phyloP scores from a whole-genome alignment of 2,113 vertebrate genomes.

The Axis porcinus region DNA sequence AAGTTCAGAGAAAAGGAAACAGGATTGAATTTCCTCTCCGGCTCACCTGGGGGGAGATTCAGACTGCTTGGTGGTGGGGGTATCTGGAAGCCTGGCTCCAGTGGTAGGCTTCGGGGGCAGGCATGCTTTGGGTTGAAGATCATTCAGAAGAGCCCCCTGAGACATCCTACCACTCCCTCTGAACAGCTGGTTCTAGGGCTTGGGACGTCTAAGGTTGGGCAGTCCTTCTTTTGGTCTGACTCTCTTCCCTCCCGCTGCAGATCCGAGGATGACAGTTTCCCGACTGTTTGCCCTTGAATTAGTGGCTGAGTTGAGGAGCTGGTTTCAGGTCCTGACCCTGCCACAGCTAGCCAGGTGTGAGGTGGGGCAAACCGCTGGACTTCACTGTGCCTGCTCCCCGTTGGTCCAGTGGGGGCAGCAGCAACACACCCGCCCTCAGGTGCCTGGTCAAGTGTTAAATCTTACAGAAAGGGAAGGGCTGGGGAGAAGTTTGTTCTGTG shows the following conservation, averaged over 20 bases:
- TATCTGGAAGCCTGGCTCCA: background rate
- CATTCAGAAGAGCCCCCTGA: background rate
- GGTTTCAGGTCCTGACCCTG: background rate
- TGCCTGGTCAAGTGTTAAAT: background rate
- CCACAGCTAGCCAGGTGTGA: background rate
- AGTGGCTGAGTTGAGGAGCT: background rate
- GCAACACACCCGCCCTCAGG: background rate
- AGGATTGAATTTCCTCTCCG: constrained; percentile 64
- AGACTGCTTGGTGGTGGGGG: background rate
- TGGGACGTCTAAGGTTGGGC: background rate
- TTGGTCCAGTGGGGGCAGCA: background rate
- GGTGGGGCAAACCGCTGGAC: background rate
- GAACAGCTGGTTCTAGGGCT: background rate
- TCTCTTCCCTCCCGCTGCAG: background rate
- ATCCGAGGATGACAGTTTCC: background rate
- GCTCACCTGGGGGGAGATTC: constrained; percentile 48
- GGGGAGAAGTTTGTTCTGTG: background rate
- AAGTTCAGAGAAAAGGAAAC: constrained; percentile 49
- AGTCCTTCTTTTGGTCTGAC: background rate
- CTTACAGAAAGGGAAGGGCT: background rate
- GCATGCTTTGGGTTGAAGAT: background rate
- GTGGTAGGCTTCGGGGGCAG: background rate
- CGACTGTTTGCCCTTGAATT: background rate
- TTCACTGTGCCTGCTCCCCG: background rate
- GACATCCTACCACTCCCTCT: accelerated